These are phyloP conservation scores for Clarias gariepinus DNA, from an alignment of 2,113 vertebrate species.

Conservation along the genomic window DNA sequence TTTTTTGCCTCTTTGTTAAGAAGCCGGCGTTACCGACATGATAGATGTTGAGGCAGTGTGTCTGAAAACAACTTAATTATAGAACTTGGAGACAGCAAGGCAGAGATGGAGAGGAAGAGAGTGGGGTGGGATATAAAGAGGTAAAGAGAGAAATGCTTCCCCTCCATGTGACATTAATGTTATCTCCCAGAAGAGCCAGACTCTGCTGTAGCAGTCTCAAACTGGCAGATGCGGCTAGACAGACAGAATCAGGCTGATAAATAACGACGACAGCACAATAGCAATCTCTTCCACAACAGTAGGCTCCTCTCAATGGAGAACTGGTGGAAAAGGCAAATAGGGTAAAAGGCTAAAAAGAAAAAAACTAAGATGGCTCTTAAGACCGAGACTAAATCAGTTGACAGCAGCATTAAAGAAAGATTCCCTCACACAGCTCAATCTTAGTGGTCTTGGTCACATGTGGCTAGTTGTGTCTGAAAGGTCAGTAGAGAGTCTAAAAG, in stretches of 20 bases:
- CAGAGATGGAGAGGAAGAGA: slow-evolving; percentile 25
- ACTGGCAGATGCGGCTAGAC: slow-evolving; percentile 26
- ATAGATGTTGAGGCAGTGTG: slow-evolving; percentile 42
- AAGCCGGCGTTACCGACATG: slow-evolving; percentile 25
- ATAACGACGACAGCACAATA: slow-evolving; percentile 31
- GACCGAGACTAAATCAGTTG: slow-evolving; percentile 20
- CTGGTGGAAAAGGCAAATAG: slow-evolving; percentile 5
- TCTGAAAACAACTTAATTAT: slow-evolving; percentile 56
- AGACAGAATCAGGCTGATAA: slow-evolving; percentile 46
- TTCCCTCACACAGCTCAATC: slow-evolving; percentile 26
- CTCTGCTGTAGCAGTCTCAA: slow-evolving; percentile 15
- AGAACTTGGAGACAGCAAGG: slow-evolving; percentile 30
- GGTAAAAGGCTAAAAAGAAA: background rate
- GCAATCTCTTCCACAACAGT: slow-evolving; percentile 29
- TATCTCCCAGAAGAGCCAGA: slow-evolving; percentile 38
- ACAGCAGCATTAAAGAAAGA: slow-evolving; percentile 23
- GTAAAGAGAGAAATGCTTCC: slow-evolving; percentile 28
- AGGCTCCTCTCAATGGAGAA: slow-evolving; percentile 9
- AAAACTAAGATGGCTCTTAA: slow-evolving; percentile 33
- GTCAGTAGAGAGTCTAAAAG: slow-evolving; percentile 11
- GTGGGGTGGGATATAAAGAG: slow-evolving; percentile 32
- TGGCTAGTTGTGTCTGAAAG: slow-evolving; percentile 22
- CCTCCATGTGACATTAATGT: slow-evolving; percentile 39
- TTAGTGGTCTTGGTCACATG: slow-evolving; percentile 5
- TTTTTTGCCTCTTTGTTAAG: slow-evolving; percentile 35